Percentiles rank a stretch among this genome's conserved stretches.
These are phyloP conservation scores for Dasypolia templi DNA, from an alignment of 2,888 invertebrate genomes.

Conservation along the genomic window DNA sequence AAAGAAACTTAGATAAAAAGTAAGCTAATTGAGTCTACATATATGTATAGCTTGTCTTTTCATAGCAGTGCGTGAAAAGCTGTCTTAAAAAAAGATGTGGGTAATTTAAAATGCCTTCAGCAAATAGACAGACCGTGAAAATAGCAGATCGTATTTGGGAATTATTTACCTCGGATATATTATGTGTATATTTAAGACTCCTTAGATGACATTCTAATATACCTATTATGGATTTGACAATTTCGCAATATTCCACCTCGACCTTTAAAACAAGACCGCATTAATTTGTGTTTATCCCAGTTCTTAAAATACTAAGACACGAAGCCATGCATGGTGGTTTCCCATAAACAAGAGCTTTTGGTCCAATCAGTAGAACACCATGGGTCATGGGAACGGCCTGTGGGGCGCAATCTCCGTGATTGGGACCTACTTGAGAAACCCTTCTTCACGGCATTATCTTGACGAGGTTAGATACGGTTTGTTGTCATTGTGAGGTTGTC, in stretches of 20 bases:
- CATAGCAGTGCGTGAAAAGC: neutral
- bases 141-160: too few species aligned
- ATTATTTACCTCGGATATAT: too few species aligned
- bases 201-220: neutral
- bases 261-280: neutral
- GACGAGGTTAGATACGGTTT: conserved; percentile 28
- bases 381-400: conserved; percentile 54
- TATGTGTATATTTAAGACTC: too few species aligned
- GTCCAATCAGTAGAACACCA: conserved; percentile 52
- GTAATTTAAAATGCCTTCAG: neutral
- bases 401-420: conserved; percentile 47
- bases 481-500: conserved; percentile 32
- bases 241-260: neutral
- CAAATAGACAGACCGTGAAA: neutral
- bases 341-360: conserved; percentile 62
- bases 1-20: too few species aligned
- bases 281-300: conserved; percentile 21
- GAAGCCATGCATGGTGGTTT: conserved; percentile 39
- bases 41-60: too few species aligned
- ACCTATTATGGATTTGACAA: neutral
- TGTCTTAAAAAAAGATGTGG: neutral
- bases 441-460: conserved; percentile 29
- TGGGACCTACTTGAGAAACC: conserved; percentile 43
- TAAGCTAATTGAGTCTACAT: too few species aligned
- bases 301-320: conserved; percentile 34